Evolutionary conservation across 1,140 invertebrate species (phyloP).

Genomic region (Drosophila persimilis): DNA sequence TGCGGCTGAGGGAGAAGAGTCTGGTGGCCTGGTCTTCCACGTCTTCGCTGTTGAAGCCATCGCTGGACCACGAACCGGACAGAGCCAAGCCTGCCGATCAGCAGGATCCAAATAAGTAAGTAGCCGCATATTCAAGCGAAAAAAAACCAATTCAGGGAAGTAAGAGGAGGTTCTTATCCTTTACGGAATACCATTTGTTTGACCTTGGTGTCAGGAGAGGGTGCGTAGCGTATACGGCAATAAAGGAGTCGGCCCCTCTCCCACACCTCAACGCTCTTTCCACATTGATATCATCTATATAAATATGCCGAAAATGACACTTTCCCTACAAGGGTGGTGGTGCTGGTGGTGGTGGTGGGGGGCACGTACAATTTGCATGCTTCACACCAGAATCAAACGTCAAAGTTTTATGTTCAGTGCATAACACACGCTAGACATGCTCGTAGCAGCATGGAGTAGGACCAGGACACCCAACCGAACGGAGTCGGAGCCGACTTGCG

Average conservation of each 20-base stretch:
- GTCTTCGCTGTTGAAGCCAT: conserved; percentile 55
- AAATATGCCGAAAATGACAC: conserved; percentile 75
- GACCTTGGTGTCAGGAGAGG: conserved; percentile 52
- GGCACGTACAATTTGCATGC: conserved; percentile 66
- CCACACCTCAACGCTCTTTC: not conserved
- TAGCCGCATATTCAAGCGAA: not conserved
- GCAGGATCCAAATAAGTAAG: conserved; percentile 43
- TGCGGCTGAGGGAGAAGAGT: conserved; percentile 45
- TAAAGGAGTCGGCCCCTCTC: not conserved
- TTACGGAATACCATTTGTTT: conserved; percentile 27
- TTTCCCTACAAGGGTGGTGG: conserved; percentile 40
- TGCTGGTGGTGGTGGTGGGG: conserved; percentile 21
- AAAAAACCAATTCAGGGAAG: no score
- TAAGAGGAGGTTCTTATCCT: no score
- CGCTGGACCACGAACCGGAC: conserved; percentile 41
- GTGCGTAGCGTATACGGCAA: conserved; percentile 24
- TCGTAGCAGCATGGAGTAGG: not conserved
- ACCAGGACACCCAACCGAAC: not conserved
- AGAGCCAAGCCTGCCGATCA: conserved; percentile 10
- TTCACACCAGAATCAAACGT: conserved; percentile 67
- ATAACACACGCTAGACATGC: conserved; percentile 57
- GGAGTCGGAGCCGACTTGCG: conserved; percentile 28
- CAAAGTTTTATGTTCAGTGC: conserved; percentile 62
- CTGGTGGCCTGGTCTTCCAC: conserved; percentile 72
- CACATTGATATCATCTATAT: conserved; percentile 12